These are phyloP conservation scores for Cyclophora albipunctata DNA, from an alignment of 2,888 invertebrate species.

Conservation along the genomic window DNA sequence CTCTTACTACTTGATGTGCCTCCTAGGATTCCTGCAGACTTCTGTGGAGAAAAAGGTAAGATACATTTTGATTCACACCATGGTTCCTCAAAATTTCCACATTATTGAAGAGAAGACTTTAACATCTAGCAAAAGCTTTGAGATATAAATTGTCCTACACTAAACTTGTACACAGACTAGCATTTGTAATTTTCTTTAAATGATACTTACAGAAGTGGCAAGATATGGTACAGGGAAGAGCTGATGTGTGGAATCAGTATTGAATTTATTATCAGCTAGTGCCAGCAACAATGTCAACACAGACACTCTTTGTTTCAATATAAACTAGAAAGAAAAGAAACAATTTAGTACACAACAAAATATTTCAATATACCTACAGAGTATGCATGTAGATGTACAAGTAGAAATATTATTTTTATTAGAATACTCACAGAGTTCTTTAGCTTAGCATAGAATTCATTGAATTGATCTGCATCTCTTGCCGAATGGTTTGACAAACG, in stretches of 20 bases:
- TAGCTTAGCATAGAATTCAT: conserved; percentile 60
- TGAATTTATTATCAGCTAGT: conserved; percentile 49
- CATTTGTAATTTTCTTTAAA: too few relatives aligned
- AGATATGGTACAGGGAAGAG: conserved; percentile 58
- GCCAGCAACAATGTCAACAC: conserved; percentile 70
- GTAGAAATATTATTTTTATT: not conserved
- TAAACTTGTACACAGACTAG: too few relatives aligned
- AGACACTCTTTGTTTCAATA: conserved; percentile 76
- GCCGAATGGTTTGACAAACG: conserved; percentile 40
- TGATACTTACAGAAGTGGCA: conserved; percentile 40
- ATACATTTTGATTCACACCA: conserved; percentile 3
- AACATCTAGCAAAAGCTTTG: too few relatives aligned
- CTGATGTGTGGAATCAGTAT: conserved; percentile 53
- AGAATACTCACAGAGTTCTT: conserved; percentile 56
- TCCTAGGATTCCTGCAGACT: conserved; percentile 36
- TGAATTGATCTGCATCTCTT: conserved; percentile 61
- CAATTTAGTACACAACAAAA: not conserved
- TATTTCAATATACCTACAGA: not conserved
- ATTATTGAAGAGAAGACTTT: too few relatives aligned
- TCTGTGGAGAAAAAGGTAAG: conserved; percentile 26
- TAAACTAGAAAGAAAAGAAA: conserved; percentile 55
- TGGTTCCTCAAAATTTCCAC: too few relatives aligned
- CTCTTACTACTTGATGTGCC: conserved; percentile 55
- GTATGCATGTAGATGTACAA: not conserved
- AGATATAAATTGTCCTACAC: too few relatives aligned